Base-by-base conservation (phyloP, 1,140 invertebrate genomes). In the Rhagoletis pomonella region DNA sequence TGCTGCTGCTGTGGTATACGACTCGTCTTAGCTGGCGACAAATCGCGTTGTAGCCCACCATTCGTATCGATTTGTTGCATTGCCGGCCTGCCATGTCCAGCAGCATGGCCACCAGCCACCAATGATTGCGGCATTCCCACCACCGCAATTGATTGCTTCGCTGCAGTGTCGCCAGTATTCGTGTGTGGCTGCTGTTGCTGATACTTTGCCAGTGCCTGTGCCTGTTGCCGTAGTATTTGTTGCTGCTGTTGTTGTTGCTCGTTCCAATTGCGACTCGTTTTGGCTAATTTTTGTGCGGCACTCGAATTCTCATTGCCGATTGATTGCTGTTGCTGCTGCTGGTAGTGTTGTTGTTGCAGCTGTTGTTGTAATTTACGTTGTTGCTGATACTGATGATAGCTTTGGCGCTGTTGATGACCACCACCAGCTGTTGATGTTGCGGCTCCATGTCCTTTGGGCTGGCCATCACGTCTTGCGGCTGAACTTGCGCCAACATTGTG, bases 1-100 rank as follows among this genome's bases (percentile, higher is more conserved):
- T 86, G 88, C 5, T 88, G 87, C 47, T 88, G 88, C 55, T 88
- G 88, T 84, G 87, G 85, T 88, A 88, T 88, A 19, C 88, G 88
- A 64, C 69, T 85, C 14, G 64, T 17, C 67, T 64, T 87, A 14
- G 69, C 58, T 7, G 86, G 65, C 39, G 86, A 65, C 17, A 59
- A n/a, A 64, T 87, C 67, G 17, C 42, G 47, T 86, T 86, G 60
- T 44, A 6, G 7, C 2, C 59, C 60, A 62, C 85, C 60, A 64
- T n/a, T 42, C 44, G 59, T 44, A 84, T 55, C 62, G 77, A 59
- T 59, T 81, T 85, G 73, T 77, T 85, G 67, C 42, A 87, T 50
- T 47, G 44, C 6, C 7, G 50, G 10, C 1, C 19, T n/a, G 58
- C 81, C 81, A 85, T 29, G 47, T n/a, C 47, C 44, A 9, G 55